Conservation (phyloP, 2,888 invertebrate species). For the Hirudinaria manillensis region DNA sequence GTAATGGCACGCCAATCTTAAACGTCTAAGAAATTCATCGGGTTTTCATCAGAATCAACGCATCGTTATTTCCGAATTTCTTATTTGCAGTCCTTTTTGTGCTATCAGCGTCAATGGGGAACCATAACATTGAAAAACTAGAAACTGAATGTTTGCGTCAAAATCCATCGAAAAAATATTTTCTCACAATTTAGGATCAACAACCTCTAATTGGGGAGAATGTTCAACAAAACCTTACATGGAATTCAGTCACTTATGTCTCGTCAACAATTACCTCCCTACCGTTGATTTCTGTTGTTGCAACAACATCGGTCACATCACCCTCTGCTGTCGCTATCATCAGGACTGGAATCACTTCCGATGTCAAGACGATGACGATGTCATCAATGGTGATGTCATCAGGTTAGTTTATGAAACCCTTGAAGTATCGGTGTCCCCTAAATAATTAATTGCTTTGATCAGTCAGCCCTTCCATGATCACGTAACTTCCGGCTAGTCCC, state of each 20-base stretch:
- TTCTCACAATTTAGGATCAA: neutral
- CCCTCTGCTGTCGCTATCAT: slow-evolving; percentile 33
- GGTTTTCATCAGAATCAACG: too few relatives aligned
- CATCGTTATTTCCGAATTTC: too few relatives aligned
- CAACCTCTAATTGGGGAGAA: slow-evolving; percentile 23
- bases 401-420: neutral
- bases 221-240: slow-evolving; percentile 24
- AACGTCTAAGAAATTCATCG: too few relatives aligned
- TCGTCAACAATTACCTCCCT: slow-evolving; percentile 33
- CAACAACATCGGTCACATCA: slow-evolving; percentile 2
- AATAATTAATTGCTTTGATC: too few relatives aligned
- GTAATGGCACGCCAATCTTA: too few relatives aligned
- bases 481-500: too few relatives aligned
- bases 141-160: neutral
- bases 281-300: slow-evolving; percentile 34
- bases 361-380: slow-evolving; percentile 22
- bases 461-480: too few relatives aligned
- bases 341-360: slow-evolving; percentile 35
- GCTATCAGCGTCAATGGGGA: too few relatives aligned
- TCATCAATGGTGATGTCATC: slow-evolving; percentile 9
- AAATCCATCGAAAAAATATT: neutral
- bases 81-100: too few relatives aligned
- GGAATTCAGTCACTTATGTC: slow-evolving; percentile 32
- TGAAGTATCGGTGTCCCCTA: too few relatives aligned
- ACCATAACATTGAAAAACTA: too few relatives aligned